These are phyloP conservation scores for Xanthorhoe designata DNA, from an alignment of 2,888 invertebrate species.

Conservation along the genomic window DNA sequence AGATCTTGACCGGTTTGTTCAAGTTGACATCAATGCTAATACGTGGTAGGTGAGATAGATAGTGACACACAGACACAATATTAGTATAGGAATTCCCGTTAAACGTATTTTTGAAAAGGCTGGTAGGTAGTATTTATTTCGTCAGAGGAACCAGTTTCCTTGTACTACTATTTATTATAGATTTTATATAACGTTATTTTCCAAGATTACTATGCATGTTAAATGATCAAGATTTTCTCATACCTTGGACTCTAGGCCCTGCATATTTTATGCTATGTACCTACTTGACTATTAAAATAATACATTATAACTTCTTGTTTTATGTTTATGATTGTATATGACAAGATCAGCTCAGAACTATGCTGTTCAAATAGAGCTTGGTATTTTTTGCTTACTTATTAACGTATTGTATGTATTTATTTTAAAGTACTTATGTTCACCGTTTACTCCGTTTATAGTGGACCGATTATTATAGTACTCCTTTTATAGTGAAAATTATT, in stretches of 20 bases:
- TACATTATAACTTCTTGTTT: neutral
- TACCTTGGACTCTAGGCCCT: conserved; percentile 22
- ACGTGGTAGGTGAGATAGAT: conserved; percentile 29
- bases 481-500: too few species aligned
- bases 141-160: conserved; percentile 10
- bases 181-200: conserved; percentile 1
- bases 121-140: neutral
- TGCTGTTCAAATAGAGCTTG: neutral
- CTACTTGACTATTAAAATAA: neutral
- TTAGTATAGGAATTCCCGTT: conserved; percentile 36
- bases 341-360: neutral
- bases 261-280: conserved; percentile 23
- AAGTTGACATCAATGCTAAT: conserved; percentile 43
- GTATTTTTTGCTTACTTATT: too few species aligned
- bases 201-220: conserved; percentile 2
- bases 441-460: too few species aligned
- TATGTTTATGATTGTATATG: neutral
- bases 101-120: conserved; percentile 36
- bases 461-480: too few species aligned
- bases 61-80: conserved; percentile 42
- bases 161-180: neutral
- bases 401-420: too few species aligned
- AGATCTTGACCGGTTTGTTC: conserved; percentile 41
- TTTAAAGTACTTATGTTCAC: too few species aligned
- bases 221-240: conserved; percentile 25